Evolutionary conservation across 2,888 invertebrate genomes (phyloP), one percentile per base, ranked within the genome.

Genomic region (Cheilosia urbana): DNA sequence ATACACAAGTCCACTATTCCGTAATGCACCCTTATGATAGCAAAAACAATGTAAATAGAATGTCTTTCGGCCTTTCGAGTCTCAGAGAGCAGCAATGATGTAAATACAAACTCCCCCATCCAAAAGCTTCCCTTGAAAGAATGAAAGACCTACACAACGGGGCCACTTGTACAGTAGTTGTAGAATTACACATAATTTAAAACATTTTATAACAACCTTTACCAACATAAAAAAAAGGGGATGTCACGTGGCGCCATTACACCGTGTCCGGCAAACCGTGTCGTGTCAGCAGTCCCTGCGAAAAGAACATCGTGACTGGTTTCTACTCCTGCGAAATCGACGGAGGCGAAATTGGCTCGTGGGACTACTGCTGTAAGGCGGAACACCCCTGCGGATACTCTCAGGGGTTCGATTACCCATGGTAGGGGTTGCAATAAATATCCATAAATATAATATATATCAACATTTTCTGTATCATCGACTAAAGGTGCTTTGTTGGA

Each of bases 361-460:
- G 97, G 97, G 97, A 97, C 90, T 97, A 97, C 89, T 97, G 97
- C 90, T 97, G 97, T 89, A 94, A 96, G 30, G 96, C 96, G 0
- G 95, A 95, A 42, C 96, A 97, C 90, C 95, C 96, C 65, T 97
- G 97, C 90, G 97, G 97, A 1, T 96, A 95, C 90, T 96, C 97
- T 30, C 95, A 95, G 90, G 97, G 96, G 82, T 96, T 95, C 89
- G 93, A 94, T 73, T 97, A 97, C 90, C 96, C 96, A 81, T 97
- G 97, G 97, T 96, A 92, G 92, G 27, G 21, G 34, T 34, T n/a
- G 2, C n/a, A 27, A 42, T 49, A 11, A 40, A 72, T 15, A 60
- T 17, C 19, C 0, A 27, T n/a, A n/a, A n/a, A n/a, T n/a, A n/a
- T n/a, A n/a, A n/a, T n/a, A n/a, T n/a, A n/a, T n/a, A n/a, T n/a